Evolutionary conservation across 2,888 invertebrate species (phyloP).

Genomic region (Venusia cambrica): DNA sequence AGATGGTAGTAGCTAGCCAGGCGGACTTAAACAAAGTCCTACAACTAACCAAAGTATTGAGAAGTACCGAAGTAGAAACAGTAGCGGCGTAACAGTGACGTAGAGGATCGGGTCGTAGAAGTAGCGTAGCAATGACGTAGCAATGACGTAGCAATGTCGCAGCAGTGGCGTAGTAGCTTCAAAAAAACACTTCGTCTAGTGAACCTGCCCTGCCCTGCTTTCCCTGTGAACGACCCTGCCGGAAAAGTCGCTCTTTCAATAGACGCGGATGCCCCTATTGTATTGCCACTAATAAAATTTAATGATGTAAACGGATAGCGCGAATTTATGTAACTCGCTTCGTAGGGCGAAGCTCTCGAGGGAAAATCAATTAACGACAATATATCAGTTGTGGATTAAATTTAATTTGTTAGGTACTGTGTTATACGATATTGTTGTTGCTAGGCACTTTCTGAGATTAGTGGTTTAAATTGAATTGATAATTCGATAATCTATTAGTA

Average conservation of each 20-base stretch:
- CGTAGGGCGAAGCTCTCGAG: constrained; percentile 53
- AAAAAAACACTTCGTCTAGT: too few species aligned
- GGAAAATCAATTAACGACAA: constrained; percentile 72
- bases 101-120: too few species aligned
- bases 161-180: constrained; percentile 1
- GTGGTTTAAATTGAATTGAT: constrained; percentile 19
- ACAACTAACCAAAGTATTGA: too few species aligned
- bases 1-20: too few species aligned
- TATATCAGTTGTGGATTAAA: constrained; percentile 60
- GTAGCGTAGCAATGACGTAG: constrained; percentile 1
- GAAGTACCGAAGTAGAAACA: too few species aligned
- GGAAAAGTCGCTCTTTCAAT: constrained; percentile 67
- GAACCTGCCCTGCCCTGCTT: too few species aligned
- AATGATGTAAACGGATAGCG: constrained; percentile 80
- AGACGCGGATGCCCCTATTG: constrained; percentile 63
- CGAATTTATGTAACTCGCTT: constrained; percentile 70
- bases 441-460: constrained; percentile 32
- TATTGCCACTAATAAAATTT: constrained; percentile 78
- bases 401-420: constrained; percentile 47
- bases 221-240: constrained; percentile 37
- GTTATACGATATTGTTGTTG: constrained; percentile 55
- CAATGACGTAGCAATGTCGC: constrained; percentile 1
- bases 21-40: too few species aligned
- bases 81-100: too few species aligned
- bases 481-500: too few species aligned